phyloP scores from a whole-genome alignment of 2,113 vertebrate genomes.

The Myotis brandtii region DNA sequence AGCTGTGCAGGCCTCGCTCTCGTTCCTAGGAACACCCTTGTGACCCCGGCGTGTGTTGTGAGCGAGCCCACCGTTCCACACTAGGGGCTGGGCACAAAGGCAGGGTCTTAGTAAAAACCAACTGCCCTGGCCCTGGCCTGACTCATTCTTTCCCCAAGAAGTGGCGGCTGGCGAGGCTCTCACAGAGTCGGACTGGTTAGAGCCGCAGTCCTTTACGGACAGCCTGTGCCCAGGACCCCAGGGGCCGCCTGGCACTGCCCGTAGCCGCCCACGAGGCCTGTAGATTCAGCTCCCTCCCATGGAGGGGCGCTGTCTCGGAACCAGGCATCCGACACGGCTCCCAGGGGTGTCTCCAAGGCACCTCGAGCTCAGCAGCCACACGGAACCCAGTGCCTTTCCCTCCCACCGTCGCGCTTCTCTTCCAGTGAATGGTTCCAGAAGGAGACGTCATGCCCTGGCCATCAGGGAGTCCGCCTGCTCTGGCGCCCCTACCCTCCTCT shows the following conservation, averaged over 20 bases:
- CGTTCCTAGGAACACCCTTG: not conserved
- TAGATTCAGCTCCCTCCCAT: fast-evolving
- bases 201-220: not conserved
- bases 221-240: not conserved
- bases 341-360: fast-evolving
- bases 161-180: not conserved
- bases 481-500: fast-evolving
- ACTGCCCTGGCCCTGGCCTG: not conserved
- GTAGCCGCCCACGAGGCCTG: not conserved
- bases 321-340: not conserved
- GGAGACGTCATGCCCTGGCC: fast-evolving
- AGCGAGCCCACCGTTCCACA: not conserved
- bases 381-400: not conserved
- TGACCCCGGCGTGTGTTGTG: not conserved
- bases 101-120: not conserved
- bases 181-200: not conserved
- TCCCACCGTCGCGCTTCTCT: too few relatives aligned
- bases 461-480: not conserved
- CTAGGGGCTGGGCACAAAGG: not conserved
- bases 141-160: not conserved
- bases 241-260: not conserved
- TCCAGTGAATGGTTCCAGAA: too few relatives aligned
- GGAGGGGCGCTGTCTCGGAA: not conserved
- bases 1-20: not conserved
- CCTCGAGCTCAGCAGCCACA: fast-evolving